phyloP scores from a whole-genome alignment of 2,113 vertebrate genomes.

The Spizaetus ornatus region DNA sequence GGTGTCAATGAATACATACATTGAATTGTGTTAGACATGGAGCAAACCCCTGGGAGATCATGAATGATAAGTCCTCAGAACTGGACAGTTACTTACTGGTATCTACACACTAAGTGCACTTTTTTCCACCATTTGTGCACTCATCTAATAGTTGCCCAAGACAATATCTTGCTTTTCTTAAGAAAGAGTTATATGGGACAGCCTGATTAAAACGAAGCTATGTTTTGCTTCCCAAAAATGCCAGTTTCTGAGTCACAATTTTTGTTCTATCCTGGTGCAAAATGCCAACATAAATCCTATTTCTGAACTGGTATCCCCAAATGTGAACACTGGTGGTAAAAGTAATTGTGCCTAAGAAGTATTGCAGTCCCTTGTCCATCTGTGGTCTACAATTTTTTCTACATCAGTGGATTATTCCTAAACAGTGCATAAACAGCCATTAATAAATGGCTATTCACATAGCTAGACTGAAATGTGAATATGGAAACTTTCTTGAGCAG shows the following conservation, averaged over 20 bases:
- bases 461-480: neutral
- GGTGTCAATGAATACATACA: neutral
- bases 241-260: neutral
- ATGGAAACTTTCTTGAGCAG: neutral
- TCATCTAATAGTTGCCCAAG: neutral
- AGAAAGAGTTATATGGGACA: neutral
- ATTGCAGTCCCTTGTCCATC: neutral
- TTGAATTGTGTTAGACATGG: neutral
- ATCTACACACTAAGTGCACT: accelerated
- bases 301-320: neutral
- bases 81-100: neutral
- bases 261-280: neutral
- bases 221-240: neutral
- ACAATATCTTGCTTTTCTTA: neutral
- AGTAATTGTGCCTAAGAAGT: neutral
- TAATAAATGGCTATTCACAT: neutral
- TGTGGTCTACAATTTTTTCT: neutral
- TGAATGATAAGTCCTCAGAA: neutral
- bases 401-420: neutral
- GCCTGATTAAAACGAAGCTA: neutral
- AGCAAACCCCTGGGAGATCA: neutral
- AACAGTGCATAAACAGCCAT: neutral
- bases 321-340: neutral
- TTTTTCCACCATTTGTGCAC: neutral
- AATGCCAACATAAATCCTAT: neutral